Conservation (phyloP, 2,888 invertebrate species). For the Dryobota labecula region DNA sequence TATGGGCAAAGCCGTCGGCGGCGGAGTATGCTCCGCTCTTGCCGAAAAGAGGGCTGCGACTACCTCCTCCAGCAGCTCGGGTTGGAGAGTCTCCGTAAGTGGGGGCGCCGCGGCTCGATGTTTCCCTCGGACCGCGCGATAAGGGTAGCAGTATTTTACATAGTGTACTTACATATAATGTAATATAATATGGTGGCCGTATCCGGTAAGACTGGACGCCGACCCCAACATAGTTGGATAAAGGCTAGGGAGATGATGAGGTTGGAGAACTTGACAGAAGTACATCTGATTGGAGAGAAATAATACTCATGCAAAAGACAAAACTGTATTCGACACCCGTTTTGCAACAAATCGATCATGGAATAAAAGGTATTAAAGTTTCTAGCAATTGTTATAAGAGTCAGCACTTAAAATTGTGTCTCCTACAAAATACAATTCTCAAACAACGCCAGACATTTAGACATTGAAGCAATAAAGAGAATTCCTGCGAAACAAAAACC, state of each 20-base stretch:
- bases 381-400: not conserved
- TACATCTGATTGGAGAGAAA: not conserved
- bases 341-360: not conserved
- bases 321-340: not conserved
- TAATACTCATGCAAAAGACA: not conserved
- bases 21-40: too few species aligned
- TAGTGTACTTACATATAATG: too few species aligned
- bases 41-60: too few species aligned
- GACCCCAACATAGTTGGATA: not conserved
- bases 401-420: not conserved
- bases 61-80: too few species aligned
- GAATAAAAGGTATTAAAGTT: not conserved
- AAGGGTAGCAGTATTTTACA: too few species aligned
- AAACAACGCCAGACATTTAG: constrained; percentile 14
- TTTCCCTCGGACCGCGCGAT: too few species aligned
- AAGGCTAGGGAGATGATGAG: not conserved
- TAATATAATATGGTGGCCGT: not conserved
- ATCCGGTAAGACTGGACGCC: not conserved
- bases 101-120: too few species aligned
- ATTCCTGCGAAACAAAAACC: constrained; percentile 25
- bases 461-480: constrained; percentile 28
- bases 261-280: not conserved
- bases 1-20: too few species aligned
- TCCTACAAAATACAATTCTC: not conserved
- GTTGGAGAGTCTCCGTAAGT: too few species aligned